Evolutionary conservation across 2,888 invertebrate genomes (phyloP), one percentile per base, ranked within the genome.

Genomic region (Lasius fuliginosus): DNA sequence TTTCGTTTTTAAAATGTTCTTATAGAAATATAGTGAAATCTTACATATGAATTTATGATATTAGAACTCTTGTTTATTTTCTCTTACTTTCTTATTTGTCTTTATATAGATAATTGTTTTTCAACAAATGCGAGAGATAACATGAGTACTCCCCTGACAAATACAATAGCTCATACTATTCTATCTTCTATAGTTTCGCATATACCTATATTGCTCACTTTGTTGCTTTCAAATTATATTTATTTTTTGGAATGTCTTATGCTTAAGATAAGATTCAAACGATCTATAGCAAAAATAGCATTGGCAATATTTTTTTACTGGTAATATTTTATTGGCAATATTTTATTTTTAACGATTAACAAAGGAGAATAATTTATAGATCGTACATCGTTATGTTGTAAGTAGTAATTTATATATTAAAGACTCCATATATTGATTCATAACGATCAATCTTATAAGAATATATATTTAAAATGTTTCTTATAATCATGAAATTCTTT

Each of bases 361-460:
- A 23, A 42, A 67, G 33, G 15, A 40, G 15, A 12, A 76, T 33
- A 56, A 60, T 77, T 76, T 53, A 27, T 49, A 58, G 60, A 68
- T 85, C 2, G 49, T 36, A 68, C 40, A 69, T 58, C 67, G 40
- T 12, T 67, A 30, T 23, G 23, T 75, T 90, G 88, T 90, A 90
- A 89, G 90, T 90, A 90, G 46, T 86, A 85, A 89, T 65, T 89
- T 87, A 88, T 88, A 73, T 30, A 49, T 64, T 60, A 67, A 85
- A 40, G 27, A 79, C 11, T 64, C 12, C 33, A 74, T 58, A 71
- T 53, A 46, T 49, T 49, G 18, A 65, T 15, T 56, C 33, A n/a
- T 74, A 27, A 82, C 30, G 69, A 74, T 75, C 82, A 83, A 75
- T 68, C n/a, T 40, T 64, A 30, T 74, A 56, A 27, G 2, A 82